Conservation (phyloP, 2,888 invertebrate species). For the Brachyptera putata region DNA sequence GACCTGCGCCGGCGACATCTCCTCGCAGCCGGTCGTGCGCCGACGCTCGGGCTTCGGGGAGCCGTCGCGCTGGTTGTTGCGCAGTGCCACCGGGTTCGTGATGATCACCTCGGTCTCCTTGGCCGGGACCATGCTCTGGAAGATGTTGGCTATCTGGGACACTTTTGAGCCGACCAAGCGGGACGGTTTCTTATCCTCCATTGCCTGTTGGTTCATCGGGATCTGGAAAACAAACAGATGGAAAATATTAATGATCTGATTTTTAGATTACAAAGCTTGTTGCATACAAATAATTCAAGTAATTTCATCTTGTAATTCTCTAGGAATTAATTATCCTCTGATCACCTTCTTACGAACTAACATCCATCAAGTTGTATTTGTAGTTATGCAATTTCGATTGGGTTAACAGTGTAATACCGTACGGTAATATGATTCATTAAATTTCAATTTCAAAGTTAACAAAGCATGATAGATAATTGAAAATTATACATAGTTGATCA, state of each 20-base stretch:
- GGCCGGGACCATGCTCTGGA: constrained; percentile 61
- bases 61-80: constrained; percentile 25
- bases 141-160: constrained; percentile 87
- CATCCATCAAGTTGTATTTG: too few species aligned
- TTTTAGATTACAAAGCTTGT: too few species aligned
- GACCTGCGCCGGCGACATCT: constrained; percentile 47
- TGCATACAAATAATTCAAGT: too few species aligned
- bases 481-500: too few species aligned
- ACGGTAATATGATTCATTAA: too few species aligned
- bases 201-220: constrained; percentile 10
- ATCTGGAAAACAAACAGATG: not conserved
- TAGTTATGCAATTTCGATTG: too few species aligned
- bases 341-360: too few species aligned
- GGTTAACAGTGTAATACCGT: too few species aligned
- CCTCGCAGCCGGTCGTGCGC: constrained; percentile 11
- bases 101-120: constrained; percentile 38
- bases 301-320: too few species aligned
- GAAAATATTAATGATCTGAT: not conserved
- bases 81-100: constrained; percentile 31
- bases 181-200: constrained; percentile 55
- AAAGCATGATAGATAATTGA: too few species aligned
- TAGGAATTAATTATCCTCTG: too few species aligned
- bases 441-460: too few species aligned
- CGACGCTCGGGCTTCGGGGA: constrained; percentile 28
- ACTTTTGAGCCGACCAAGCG: constrained; percentile 67